Conservation (phyloP, 2,797 vertebrate genomes). For the Pseudocheirus occidentalis region DNA sequence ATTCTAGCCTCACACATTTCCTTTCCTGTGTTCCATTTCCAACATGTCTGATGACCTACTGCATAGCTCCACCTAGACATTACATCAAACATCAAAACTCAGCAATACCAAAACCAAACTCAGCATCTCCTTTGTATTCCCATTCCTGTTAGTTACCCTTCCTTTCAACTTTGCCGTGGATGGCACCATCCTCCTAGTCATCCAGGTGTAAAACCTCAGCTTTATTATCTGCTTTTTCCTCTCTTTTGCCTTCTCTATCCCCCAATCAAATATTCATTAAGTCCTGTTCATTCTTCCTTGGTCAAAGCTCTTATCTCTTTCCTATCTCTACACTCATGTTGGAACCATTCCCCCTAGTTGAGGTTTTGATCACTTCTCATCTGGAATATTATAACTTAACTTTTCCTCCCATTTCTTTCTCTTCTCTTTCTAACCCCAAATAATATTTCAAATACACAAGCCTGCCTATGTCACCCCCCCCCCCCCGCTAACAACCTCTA, state of each 20-base stretch:
- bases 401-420: not conserved
- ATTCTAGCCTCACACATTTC: not conserved
- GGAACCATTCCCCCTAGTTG: not conserved
- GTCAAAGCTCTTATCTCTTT: not conserved
- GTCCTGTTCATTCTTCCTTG: not conserved
- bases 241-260: not conserved
- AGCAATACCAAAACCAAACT: not conserved
- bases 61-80: not conserved
- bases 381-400: not conserved
- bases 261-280: not conserved
- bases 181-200: not conserved
- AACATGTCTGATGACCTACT: not conserved
- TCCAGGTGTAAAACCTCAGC: not conserved
- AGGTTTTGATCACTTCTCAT: not conserved
- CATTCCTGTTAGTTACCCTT: not conserved
- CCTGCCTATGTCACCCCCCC: not conserved
- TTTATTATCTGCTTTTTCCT: not conserved
- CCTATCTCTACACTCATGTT: not conserved
- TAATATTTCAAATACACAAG: not conserved
- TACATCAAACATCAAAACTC: not conserved
- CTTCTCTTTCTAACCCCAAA: not conserved
- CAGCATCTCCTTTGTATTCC: not conserved
- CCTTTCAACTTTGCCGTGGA: not conserved
- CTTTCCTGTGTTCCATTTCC: not conserved
- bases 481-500: not conserved